Base-by-base conservation (phyloP, 2,113 vertebrate species). In the Limanda limanda region DNA sequence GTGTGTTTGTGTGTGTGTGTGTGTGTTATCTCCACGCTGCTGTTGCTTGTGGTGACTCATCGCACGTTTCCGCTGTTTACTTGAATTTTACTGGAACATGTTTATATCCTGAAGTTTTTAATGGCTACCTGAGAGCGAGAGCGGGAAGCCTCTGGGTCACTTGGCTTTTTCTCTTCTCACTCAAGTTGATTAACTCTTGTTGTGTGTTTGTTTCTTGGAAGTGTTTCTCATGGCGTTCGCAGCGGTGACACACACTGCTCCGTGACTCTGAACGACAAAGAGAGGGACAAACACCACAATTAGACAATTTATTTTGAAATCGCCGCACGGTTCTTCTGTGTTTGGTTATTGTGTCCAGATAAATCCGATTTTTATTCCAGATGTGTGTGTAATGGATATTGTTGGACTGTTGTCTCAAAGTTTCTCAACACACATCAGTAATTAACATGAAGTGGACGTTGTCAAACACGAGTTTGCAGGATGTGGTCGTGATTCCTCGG, bases 1-100 rank as follows among this genome's bases (percentile, higher is more conserved):
- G 56, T 76, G 31, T 48, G 54, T 85, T 59, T 76, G 68, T 67
- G 62, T 77, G 27, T 63, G 60, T 76, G 73, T 71, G 73, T 68
- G n/a, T 73, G 63, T 95, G 94, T 71, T 89, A 82, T 87, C 78
- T 82, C 68, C 54, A 24, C 51, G 14, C 37, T 55, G 58, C 81
- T 70, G 69, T 74, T 82, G 79, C 67, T 76, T 57, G 57, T 15
- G n/a, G 74, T 91, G 88, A 92, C 76, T 92, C 88, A 91, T 7
- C 3, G 42, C 81, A 88, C 59, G 37, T 87, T 92, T 90, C 81
- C 77, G 70, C 84, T 91, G 84, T 92, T 92, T 88, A 90, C 88
- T 82, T 82, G 88, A 90, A 91, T 78, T 82, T 86, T 58, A 59
- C 86, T 87, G 89, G 90, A 90, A 86, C 83, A 78, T 84, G 81